These are phyloP conservation scores for Malacosoma neustria DNA, from an alignment of 2,888 invertebrate genomes.

Conservation along the genomic window DNA sequence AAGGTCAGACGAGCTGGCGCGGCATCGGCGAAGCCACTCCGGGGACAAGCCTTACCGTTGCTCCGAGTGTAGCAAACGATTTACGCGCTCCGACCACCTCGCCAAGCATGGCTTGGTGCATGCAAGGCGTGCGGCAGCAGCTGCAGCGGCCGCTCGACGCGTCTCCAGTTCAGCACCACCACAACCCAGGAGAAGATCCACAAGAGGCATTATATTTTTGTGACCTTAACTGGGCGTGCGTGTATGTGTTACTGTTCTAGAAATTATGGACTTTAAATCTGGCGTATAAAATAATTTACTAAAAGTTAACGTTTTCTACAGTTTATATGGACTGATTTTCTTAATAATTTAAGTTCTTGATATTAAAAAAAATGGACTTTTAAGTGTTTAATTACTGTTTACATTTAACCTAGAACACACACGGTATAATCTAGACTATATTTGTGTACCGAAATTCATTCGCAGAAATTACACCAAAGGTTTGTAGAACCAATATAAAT, in stretches of 20 bases:
- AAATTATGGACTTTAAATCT: too few species aligned
- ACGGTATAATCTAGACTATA: too few species aligned
- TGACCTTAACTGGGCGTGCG: slow-evolving; percentile 21
- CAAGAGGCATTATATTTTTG: slow-evolving; percentile 34
- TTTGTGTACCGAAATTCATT: too few species aligned
- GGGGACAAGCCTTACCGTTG: slow-evolving; percentile 96
- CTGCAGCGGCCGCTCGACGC: slow-evolving; percentile 32
- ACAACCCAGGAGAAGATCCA: slow-evolving; percentile 20
- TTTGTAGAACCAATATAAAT: too few species aligned
- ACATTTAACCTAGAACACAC: too few species aligned
- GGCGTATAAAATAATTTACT: too few species aligned
- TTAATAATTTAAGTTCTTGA: too few species aligned
- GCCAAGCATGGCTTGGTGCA: slow-evolving; percentile 93
- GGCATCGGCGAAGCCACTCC: slow-evolving; percentile 95
- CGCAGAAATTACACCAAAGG: too few species aligned
- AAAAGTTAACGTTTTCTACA: too few species aligned
- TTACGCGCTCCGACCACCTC: slow-evolving; percentile 94
- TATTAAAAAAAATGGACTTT: too few species aligned
- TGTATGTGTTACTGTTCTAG: not conserved
- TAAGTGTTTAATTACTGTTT: too few species aligned
- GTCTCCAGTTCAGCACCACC: slow-evolving; percentile 19
- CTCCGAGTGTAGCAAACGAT: slow-evolving; percentile 89
- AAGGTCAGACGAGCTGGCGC: slow-evolving; percentile 93
- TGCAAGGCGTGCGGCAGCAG: slow-evolving; percentile 73
- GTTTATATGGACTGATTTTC: too few species aligned